Evolutionary conservation across 1,140 invertebrate genomes (phyloP).

Genomic region (roundworm (Caenorhabditis elegans)): WBcel235 BX284602.5:5067501-5068000

Average conservation of each 20-base stretch:
- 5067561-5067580: no score
- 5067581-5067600: no score
- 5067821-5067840: conserved; percentile 12
- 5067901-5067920: conserved; percentile 16
- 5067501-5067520: no score
- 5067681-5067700: not conserved
- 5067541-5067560: no score
- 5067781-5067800: not conserved
- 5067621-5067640: no score
- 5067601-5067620: no score
- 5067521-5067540: no score
- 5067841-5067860: not conserved
- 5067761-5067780: not conserved
- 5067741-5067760: not conserved
- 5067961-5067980: not conserved
- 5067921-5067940: conserved; percentile 3
- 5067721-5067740: not conserved
- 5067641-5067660: no score
- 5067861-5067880: not conserved
- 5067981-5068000: conserved; percentile 9
- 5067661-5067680: no score
- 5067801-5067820: conserved; percentile 12
- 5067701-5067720: not conserved
- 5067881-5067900: not conserved
- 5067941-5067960: not conserved